Evolutionary conservation across 2,797 vertebrate genomes (phyloP).

Genomic region (Vespertilio murinus): DNA sequence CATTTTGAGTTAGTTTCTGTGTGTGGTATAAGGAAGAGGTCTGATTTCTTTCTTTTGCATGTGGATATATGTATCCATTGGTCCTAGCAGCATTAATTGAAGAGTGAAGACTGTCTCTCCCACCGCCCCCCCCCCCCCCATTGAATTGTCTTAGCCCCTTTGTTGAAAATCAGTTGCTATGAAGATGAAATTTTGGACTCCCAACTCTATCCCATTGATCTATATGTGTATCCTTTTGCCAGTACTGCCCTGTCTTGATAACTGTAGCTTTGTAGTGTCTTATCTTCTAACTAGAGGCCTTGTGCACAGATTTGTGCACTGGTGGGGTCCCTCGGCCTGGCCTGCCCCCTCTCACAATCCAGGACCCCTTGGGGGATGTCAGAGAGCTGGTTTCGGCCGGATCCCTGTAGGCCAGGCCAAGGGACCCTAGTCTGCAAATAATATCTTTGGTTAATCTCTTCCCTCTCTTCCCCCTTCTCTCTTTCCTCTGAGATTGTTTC

Average conservation of each 20-base stretch:
- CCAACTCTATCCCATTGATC: neutral
- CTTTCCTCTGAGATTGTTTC: too few relatives aligned
- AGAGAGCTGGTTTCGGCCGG: too few relatives aligned
- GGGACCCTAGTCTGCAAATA: too few relatives aligned
- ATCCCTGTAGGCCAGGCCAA: too few relatives aligned
- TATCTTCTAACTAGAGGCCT: neutral
- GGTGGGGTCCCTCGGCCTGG: too few relatives aligned
- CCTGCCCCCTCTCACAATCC: too few relatives aligned
- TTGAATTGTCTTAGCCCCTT: neutral
- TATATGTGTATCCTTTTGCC: rapidly evolving
- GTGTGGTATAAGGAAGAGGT: neutral
- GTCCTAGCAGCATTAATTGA: neutral
- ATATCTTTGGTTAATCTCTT: too few relatives aligned
- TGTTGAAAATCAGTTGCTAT: neutral
- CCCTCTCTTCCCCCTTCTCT: too few relatives aligned
- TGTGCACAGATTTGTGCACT: too few relatives aligned
- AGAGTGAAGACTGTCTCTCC: neutral
- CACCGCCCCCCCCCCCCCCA: too few relatives aligned
- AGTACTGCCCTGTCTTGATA: neutral
- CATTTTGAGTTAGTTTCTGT: neutral
- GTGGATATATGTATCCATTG: neutral
- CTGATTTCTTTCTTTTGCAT: neutral
- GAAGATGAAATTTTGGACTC: neutral
- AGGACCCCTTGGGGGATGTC: too few relatives aligned
- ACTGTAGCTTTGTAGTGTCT: neutral